phyloP scores from a whole-genome alignment of 2,888 invertebrate genomes.

The Yponomeuta malinellus region DNA sequence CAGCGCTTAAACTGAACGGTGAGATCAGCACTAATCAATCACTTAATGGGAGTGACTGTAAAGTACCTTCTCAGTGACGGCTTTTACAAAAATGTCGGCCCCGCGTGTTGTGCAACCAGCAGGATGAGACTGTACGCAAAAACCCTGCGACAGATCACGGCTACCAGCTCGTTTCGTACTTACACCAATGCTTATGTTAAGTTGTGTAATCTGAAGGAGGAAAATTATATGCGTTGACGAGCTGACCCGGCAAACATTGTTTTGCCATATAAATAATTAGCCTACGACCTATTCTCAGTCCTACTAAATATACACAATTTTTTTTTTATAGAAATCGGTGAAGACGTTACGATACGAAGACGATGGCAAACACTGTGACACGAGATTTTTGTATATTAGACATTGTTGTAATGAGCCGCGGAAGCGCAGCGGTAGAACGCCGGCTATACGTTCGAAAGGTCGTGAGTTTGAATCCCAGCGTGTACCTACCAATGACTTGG shows the following conservation, averaged over 20 bases:
- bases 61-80: neutral
- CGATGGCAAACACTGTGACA: too few species aligned
- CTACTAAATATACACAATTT: too few species aligned
- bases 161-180: neutral
- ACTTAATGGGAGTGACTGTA: neutral
- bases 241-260: neutral
- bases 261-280: too few species aligned
- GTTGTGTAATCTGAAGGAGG: neutral
- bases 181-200: neutral
- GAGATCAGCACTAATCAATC: neutral
- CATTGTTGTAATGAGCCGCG: too few species aligned
- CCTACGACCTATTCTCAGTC: too few species aligned
- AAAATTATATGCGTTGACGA: neutral
- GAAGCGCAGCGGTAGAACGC: too few species aligned
- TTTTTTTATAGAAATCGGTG: too few species aligned
- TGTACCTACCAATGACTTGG: too few species aligned
- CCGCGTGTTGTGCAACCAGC: neutral
- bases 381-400: too few species aligned
- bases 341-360: too few species aligned
- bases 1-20: neutral
- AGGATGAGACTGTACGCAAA: neutral
- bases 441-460: too few species aligned
- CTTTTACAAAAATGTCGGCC: neutral
- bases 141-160: neutral
- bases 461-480: too few species aligned